Base-by-base conservation (phyloP, 1,140 invertebrate genomes). In the Pseudobourletiella spinata region DNA sequence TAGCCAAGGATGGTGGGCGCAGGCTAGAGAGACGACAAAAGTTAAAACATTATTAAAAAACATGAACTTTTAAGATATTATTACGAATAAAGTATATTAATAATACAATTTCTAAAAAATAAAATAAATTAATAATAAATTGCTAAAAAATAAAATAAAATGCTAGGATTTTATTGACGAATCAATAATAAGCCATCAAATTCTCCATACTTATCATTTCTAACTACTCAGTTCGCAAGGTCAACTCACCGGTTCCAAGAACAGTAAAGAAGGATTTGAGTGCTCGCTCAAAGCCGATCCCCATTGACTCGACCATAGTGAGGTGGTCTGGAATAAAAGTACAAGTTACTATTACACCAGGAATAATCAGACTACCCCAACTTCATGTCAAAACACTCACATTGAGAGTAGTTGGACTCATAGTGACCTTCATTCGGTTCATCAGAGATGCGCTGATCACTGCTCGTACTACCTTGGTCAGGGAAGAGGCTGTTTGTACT, bases 1-100 rank as follows among this genome's bases (percentile, higher is more conserved):
- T 18, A 57, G 15, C 35, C 63, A 64, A 3, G 69, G 69, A 63
- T 79, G 71, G 25, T 64, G 67, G 8, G 81, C 78, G 72, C 78
- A 80, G 20, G 77, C 74, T 72, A 54, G 52, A 63, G 59, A 39
- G 8, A 39, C 32, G n/a, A n/a, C n/a, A n/a, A n/a, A n/a, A n/a
- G n/a, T n/a, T n/a, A n/a, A n/a, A n/a, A n/a, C n/a, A 57, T 2
- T 3, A 57, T 8, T 52, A 20, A 44, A n/a, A 6, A 26, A 57
- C n/a, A n/a, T n/a, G n/a, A n/a, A n/a, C n/a, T n/a, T n/a, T n/a
- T n/a, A n/a, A n/a, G n/a, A n/a, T n/a, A n/a, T n/a, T n/a, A n/a
- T n/a, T n/a, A n/a, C n/a, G n/a, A n/a, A n/a, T n/a, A n/a, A n/a
- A n/a, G n/a, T n/a, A n/a, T n/a, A n/a, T n/a, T n/a, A n/a, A n/a